Evolutionary conservation across 1,140 invertebrate genomes (phyloP).

Genomic region (Dufourea novaeangliae): DNA sequence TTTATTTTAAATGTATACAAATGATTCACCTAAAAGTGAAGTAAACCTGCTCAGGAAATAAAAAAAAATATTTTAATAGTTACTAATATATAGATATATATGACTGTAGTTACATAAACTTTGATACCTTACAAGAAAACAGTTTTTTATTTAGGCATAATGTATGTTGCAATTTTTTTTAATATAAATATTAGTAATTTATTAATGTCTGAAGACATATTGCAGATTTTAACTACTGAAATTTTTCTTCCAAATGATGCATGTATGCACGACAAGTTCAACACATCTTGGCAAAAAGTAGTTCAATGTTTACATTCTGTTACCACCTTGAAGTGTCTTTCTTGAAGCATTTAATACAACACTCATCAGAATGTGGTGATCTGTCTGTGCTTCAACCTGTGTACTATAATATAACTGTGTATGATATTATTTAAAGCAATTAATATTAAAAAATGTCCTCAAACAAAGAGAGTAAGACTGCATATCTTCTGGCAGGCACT

Average conservation of each 20-base stretch:
- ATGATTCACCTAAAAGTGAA: neutral
- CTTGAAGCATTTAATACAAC: neutral
- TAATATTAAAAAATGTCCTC: conserved; percentile 9
- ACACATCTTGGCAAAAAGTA: neutral
- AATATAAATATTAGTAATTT: neutral
- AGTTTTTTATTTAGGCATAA: conserved; percentile 6
- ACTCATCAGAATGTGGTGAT: neutral
- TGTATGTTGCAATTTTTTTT: conserved; percentile 1
- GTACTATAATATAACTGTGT: neutral
- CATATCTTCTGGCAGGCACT: conserved; percentile 12
- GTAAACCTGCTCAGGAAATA: neutral
- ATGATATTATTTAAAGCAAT: neutral
- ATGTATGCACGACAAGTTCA: neutral
- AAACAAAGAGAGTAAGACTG: conserved; percentile 3
- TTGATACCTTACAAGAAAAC: neutral
- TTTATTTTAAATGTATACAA: neutral
- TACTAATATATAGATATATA: neutral
- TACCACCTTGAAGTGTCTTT: conserved; percentile 9
- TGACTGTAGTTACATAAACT: neutral
- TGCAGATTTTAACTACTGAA: neutral
- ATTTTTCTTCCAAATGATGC: neutral
- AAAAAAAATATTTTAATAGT: neutral
- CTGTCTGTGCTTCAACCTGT: neutral
- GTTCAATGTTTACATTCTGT: conserved; percentile 2
- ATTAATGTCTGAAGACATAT: neutral